Evolutionary conservation across 2,888 invertebrate species (phyloP).

Genomic region (Drosophila formosana): DNA sequence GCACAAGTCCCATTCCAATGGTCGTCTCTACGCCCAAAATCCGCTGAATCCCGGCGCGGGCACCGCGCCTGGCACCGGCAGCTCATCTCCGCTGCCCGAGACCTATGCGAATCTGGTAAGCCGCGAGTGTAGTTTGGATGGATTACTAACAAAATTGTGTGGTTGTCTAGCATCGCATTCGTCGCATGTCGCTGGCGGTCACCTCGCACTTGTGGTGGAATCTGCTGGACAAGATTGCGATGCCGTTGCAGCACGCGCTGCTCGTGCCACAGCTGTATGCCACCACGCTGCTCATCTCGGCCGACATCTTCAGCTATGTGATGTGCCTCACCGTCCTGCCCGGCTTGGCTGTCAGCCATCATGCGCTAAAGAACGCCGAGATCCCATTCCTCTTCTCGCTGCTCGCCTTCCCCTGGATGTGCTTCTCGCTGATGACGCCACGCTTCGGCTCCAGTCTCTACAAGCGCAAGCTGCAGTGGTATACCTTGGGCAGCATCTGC

Average conservation of each 20-base stretch:
- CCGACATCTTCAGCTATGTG: slow-evolving; percentile 84
- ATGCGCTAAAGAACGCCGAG: slow-evolving; percentile 84
- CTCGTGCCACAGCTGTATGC: slow-evolving; percentile 83
- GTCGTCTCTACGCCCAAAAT: slow-evolving; percentile 60
- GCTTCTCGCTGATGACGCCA: slow-evolving; percentile 85
- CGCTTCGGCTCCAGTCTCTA: slow-evolving; percentile 83
- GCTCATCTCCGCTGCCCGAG: slow-evolving; percentile 62
- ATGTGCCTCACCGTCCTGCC: slow-evolving; percentile 85
- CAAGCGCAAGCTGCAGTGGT: slow-evolving; percentile 83
- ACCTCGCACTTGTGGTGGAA: slow-evolving; percentile 81
- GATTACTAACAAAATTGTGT: background rate
- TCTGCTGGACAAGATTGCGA: slow-evolving; percentile 79
- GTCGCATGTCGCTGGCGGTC: slow-evolving; percentile 81
- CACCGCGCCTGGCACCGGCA: slow-evolving; percentile 54
- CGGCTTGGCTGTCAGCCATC: slow-evolving; percentile 82
- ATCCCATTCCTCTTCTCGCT: slow-evolving; percentile 84
- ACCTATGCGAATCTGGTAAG: slow-evolving; percentile 64
- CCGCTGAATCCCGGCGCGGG: slow-evolving; percentile 31
- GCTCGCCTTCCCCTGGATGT: slow-evolving; percentile 85
- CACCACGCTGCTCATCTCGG: slow-evolving; percentile 82
- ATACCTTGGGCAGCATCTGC: slow-evolving; percentile 83
- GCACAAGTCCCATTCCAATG: slow-evolving; percentile 73
- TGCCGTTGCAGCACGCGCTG: slow-evolving; percentile 82
- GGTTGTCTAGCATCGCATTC: slow-evolving; percentile 72
- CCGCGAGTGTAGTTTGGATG: background rate